These are phyloP conservation scores for Erithacus rubecula DNA, from an alignment of 2,797 vertebrate genomes.

Conservation along the genomic window DNA sequence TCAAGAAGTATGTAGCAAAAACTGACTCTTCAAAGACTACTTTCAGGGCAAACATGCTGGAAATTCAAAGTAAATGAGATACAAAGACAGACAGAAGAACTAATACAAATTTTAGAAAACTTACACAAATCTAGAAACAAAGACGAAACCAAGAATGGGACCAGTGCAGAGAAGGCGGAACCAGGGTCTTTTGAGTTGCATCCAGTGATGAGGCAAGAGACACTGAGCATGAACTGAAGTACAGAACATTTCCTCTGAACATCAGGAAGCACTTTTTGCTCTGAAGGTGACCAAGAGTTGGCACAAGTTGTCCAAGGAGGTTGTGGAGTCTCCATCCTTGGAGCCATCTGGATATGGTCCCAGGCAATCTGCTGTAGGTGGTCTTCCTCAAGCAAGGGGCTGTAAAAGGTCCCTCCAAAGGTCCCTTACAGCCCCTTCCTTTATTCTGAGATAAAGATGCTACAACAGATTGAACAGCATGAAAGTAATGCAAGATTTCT, in stretches of 20 bases:
- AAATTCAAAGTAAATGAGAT: neutral
- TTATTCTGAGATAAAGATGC: neutral
- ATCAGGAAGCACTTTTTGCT: neutral
- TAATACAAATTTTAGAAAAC: neutral
- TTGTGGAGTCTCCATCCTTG: neutral
- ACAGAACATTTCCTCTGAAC: neutral
- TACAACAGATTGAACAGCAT: neutral
- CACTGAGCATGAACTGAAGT: neutral
- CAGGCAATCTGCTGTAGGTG: accelerated
- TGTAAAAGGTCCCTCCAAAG: neutral
- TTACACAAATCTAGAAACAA: neutral
- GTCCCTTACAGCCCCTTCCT: neutral
- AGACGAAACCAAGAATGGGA: neutral
- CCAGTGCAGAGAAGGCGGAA: neutral
- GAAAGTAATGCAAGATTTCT: neutral
- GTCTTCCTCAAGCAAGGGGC: accelerated
- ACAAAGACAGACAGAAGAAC: neutral
- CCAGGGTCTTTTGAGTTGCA: neutral
- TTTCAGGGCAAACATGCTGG: neutral
- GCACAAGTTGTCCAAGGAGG: neutral
- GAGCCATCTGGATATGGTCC: accelerated
- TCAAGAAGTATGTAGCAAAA: neutral
- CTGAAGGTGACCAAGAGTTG: accelerated
- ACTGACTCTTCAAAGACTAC: neutral
- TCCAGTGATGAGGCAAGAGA: neutral